Evolutionary conservation across 1,140 invertebrate genomes (phyloP), one percentile per base, ranked within the genome.

Genomic region (Platorchestia sp.): DNA sequence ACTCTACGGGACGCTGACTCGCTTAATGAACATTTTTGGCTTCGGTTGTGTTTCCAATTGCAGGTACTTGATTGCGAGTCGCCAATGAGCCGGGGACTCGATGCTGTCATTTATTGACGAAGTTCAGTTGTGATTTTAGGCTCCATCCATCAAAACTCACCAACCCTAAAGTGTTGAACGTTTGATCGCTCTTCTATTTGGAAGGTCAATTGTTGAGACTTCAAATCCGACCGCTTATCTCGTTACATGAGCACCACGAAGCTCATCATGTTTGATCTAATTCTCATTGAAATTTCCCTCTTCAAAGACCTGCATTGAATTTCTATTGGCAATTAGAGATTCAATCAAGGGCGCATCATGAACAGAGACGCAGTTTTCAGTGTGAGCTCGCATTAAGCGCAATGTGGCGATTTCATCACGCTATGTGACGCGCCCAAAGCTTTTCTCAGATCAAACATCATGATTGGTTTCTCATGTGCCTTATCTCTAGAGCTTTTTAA

Each of bases 261-360:
- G 59, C 59, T 75, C 59, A 75, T 75, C 59, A 75, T 75, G 59
- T 75, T 36, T 10, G 59, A 75, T 75, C 59, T 75, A 75, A 10
- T 51, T 51, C 47, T 75, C 59, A 75, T 75, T 75, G 59, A 75
- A 75, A 75, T 75, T 75, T 75, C 59, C 59, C 59, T 75, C 59
- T 75, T 75, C 59, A 75, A 75, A 75, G 59, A 75, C 59, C 27
- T 75, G 59, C 59, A 75, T 75, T 75, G 59, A 75, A 75, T 75
- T 75, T 75, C 59, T 75, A 75, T 75, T 75, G 59, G 59, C 59
- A 75, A 75, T 75, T 75, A 75, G 59, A 36, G 59, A 75, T 75
- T 75, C 59, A 75, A 75, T 75, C 14, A 75, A 75, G 59, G 59
- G 59, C 36, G 59, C 59, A 75, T 22, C 59, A 36, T 75, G 59